phyloP scores from a whole-genome alignment of 2,888 invertebrate genomes.

The Aporophyla nigra region DNA sequence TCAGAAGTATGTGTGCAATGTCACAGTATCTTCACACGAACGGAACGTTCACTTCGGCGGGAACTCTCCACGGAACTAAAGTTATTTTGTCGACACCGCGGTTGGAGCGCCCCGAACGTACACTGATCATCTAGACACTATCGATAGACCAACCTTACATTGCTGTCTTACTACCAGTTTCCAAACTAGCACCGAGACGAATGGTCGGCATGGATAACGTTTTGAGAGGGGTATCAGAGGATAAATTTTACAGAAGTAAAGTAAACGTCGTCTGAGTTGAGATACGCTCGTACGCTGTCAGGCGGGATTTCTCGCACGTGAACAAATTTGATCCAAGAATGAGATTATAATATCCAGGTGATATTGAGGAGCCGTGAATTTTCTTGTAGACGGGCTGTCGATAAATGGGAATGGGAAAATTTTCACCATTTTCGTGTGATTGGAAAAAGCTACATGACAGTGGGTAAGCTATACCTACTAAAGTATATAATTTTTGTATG shows the following conservation, averaged over 20 bases:
- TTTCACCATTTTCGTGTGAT: constrained; percentile 27
- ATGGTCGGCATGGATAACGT: constrained; percentile 63
- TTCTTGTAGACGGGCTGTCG: constrained; percentile 40
- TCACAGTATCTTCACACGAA: constrained; percentile 49
- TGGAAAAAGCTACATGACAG: constrained; percentile 20
- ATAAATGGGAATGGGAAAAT: constrained; percentile 41
- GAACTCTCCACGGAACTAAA: constrained; percentile 84
- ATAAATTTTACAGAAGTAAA: constrained; percentile 60
- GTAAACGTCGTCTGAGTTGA: constrained; percentile 70
- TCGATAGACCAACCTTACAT: constrained; percentile 73
- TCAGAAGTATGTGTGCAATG: constrained; percentile 52
- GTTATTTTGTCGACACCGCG: constrained; percentile 82
- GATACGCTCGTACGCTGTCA: constrained; percentile 76
- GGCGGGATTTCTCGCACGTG: constrained; percentile 85
- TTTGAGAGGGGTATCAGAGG: constrained; percentile 26
- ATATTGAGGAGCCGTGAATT: constrained; percentile 62
- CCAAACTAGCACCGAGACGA: neutral
- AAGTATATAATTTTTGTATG: neutral
- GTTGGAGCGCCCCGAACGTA: constrained; percentile 65
- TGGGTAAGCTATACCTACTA: neutral
- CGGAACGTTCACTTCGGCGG: constrained; percentile 79
- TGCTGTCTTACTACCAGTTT: constrained; percentile 64
- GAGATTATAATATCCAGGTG: constrained; percentile 82
- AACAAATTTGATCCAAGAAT: constrained; percentile 86
- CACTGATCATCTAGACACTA: constrained; percentile 65